Evolutionary conservation across 2,113 vertebrate species (phyloP).

Genomic region (Lipotes vexillifer): DNA sequence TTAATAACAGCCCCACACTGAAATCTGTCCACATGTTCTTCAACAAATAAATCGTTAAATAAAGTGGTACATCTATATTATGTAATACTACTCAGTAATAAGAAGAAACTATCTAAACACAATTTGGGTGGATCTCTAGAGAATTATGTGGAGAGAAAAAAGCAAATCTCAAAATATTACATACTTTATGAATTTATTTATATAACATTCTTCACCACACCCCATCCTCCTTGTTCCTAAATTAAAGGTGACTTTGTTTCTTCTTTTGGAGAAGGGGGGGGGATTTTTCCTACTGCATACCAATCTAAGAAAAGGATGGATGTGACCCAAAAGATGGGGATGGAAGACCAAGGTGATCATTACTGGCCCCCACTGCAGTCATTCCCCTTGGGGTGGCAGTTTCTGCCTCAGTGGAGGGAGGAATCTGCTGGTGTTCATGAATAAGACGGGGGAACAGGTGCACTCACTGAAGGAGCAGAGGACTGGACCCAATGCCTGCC

Average conservation of each 20-base stretch:
- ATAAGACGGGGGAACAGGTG: background rate
- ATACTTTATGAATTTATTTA: background rate
- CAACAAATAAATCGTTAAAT: background rate
- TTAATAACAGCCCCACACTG: background rate
- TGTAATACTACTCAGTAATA: no score
- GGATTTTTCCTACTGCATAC: background rate
- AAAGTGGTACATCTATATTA: background rate
- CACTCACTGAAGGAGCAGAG: background rate
- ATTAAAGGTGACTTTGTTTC: background rate
- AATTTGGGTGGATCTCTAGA: background rate
- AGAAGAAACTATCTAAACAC: background rate
- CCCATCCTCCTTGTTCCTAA: background rate
- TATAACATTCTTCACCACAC: background rate
- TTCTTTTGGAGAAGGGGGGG: background rate
- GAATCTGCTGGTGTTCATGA: background rate
- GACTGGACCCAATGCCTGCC: background rate
- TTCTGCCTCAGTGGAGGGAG: background rate
- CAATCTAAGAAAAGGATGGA: background rate
- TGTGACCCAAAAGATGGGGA: no score
- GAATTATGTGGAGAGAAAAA: background rate
- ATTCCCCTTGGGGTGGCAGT: background rate
- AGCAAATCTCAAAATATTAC: background rate
- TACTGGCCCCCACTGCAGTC: background rate
- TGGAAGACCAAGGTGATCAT: background rate
- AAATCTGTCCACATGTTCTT: background rate